Evolutionary conservation across 2,113 vertebrate species (phyloP).

Genomic region (Nettapus auritus): DNA sequence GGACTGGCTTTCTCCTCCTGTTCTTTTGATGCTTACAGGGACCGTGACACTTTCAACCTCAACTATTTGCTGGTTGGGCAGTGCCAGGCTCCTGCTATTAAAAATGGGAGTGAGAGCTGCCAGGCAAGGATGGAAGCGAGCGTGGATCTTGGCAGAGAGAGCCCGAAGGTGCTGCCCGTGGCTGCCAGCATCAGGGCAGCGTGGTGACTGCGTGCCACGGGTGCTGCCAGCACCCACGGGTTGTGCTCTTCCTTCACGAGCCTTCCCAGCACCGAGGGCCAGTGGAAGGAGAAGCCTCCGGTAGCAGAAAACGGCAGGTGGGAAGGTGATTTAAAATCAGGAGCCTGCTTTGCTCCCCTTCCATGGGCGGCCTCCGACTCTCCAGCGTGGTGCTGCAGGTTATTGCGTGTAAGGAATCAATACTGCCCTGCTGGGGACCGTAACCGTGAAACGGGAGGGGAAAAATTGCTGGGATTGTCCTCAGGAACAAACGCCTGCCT

Average conservation of each 20-base stretch:
- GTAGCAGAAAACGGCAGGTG: neutral
- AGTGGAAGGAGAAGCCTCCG: neutral
- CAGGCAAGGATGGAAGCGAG: neutral
- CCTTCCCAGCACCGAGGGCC: neutral
- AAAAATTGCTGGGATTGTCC: conserved; percentile 11
- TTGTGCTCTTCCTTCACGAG: neutral
- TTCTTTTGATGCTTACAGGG: neutral
- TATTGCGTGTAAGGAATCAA: neutral
- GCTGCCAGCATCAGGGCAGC: neutral
- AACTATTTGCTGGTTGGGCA: neutral
- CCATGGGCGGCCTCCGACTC: neutral
- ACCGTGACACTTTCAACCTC: neutral
- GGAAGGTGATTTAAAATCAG: neutral
- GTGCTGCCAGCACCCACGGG: neutral
- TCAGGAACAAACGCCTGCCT: neutral
- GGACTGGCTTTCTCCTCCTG: neutral
- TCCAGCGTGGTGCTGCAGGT: neutral
- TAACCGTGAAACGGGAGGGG: neutral
- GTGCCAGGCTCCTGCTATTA: neutral
- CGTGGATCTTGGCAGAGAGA: neutral
- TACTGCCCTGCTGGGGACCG: conserved; percentile 35
- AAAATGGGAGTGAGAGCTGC: neutral
- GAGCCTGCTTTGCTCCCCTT: neutral
- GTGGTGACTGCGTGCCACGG: neutral
- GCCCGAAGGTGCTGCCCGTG: neutral